phyloP scores from a whole-genome alignment of 2,888 invertebrate species.

The Gymnosoma rotundatum region DNA sequence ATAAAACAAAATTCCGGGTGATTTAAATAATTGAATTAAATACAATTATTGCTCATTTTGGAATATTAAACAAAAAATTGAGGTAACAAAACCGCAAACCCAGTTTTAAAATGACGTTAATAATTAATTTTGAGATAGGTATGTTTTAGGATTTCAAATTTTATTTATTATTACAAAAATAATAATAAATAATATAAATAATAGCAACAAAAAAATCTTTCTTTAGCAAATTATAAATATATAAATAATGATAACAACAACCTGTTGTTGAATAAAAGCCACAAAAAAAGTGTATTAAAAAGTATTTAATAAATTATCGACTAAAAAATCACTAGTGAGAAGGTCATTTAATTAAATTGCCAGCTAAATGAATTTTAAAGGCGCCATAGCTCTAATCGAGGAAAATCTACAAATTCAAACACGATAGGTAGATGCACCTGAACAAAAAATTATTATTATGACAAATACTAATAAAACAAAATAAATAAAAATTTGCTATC shows the following conservation, averaged over 20 bases:
- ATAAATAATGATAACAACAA: no score
- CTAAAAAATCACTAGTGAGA: conserved; percentile 37
- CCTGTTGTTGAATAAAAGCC: conserved; percentile 1
- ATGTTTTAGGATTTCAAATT: not conserved
- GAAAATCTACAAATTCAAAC: conserved; percentile 40
- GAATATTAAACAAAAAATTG: no score
- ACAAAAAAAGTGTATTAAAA: conserved; percentile 21
- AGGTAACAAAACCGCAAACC: conserved; percentile 41
- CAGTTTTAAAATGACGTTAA: conserved; percentile 34
- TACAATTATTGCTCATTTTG: no score
- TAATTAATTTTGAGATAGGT: not conserved
- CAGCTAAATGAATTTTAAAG: conserved; percentile 50
- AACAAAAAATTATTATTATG: conserved; percentile 9
- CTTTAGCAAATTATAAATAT: no score
- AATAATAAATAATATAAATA: conserved; percentile 1
- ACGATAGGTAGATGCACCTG: conserved; percentile 49
- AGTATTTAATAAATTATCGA: conserved; percentile 39
- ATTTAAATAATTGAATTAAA: no score
- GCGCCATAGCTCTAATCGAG: conserved; percentile 65
- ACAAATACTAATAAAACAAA: conserved; percentile 16
- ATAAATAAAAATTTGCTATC: conserved; percentile 14
- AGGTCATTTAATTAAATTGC: conserved; percentile 43
- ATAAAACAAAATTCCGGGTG: no score
- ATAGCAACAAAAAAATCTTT: no score
- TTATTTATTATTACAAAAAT: conserved; percentile 1